These are phyloP conservation scores for Pyralis farinalis DNA, from an alignment of 2,888 invertebrate genomes.

Conservation along the genomic window DNA sequence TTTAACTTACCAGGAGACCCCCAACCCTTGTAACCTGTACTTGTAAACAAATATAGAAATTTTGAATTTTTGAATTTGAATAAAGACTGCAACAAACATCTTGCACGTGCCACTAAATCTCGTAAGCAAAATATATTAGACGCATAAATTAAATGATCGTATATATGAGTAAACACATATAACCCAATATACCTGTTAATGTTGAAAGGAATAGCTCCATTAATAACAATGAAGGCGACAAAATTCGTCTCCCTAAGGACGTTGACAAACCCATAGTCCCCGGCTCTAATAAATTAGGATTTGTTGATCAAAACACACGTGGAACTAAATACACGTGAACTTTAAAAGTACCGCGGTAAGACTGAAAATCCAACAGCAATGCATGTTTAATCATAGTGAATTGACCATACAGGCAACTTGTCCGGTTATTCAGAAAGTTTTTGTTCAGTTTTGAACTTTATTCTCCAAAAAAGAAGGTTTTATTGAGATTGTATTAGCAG, in stretches of 20 bases:
- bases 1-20: no score
- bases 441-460: slow-evolving; percentile 4
- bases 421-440: slow-evolving; percentile 1
- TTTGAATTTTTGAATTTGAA: no score
- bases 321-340: slow-evolving; percentile 1
- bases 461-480: background rate
- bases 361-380: background rate
- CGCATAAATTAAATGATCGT: slow-evolving; percentile 5
- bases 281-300: slow-evolving; percentile 14
- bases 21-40: no score
- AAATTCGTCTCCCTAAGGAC: slow-evolving; percentile 15
- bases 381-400: slow-evolving; percentile 5
- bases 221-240: slow-evolving; percentile 15
- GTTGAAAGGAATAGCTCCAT: slow-evolving; percentile 10
- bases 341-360: background rate
- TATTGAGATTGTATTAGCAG: background rate
- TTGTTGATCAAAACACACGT: slow-evolving; percentile 15
- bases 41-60: no score
- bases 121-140: slow-evolving; percentile 4
- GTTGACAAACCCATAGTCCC: slow-evolving; percentile 9
- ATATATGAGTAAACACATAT: background rate
- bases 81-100: no score
- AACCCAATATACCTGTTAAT: slow-evolving; percentile 10
- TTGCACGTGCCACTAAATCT: background rate
- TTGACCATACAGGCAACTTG: slow-evolving; percentile 5